Percentiles rank a stretch among this genome's conserved stretches.
Evolutionary conservation across 2,113 vertebrate genomes (phyloP).

Genomic region (Neodontobutis hainanensis): DNA sequence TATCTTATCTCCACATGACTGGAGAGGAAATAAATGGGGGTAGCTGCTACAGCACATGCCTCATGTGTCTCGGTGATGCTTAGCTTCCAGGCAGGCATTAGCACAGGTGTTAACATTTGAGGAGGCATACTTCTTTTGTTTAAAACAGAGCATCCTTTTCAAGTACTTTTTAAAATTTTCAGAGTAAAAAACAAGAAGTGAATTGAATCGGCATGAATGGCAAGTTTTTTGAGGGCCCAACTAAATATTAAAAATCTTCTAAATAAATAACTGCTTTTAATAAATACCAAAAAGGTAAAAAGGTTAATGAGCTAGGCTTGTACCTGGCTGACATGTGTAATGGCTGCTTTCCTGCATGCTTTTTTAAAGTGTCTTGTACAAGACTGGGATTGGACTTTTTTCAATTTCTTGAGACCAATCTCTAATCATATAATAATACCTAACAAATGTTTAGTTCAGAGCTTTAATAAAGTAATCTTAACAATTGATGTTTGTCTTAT

Average conservation of each 20-base stretch:
- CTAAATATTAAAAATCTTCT: conserved; percentile 6
- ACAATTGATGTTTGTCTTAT: too few relatives aligned
- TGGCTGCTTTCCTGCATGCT: neutral
- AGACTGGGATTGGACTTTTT: neutral
- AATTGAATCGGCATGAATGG: neutral
- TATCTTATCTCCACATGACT: conserved; percentile 63
- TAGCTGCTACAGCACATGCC: conserved; percentile 25
- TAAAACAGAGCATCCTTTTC: conserved; percentile 8
- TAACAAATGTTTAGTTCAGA: too few relatives aligned
- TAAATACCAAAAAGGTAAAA: neutral
- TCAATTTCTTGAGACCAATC: neutral
- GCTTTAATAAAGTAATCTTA: too few relatives aligned
- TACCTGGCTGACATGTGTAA: conserved; percentile 2
- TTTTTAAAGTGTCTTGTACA: neutral
- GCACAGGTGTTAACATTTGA: conserved; percentile 51
- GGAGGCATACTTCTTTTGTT: conserved; percentile 10
- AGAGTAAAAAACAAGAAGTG: neutral
- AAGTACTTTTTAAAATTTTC: conserved; percentile 21
- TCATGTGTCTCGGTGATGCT: conserved; percentile 30
- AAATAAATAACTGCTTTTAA: conserved; percentile 5
- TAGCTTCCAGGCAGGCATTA: conserved; percentile 38
- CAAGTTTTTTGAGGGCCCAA: neutral
- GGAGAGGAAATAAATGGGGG: conserved; percentile 50
- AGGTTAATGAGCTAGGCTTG: neutral
- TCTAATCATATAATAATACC: too few relatives aligned